Evolutionary conservation across 1,140 invertebrate genomes (phyloP), one percentile per base, ranked within the genome.

Genomic region (Ips typographus): DNA sequence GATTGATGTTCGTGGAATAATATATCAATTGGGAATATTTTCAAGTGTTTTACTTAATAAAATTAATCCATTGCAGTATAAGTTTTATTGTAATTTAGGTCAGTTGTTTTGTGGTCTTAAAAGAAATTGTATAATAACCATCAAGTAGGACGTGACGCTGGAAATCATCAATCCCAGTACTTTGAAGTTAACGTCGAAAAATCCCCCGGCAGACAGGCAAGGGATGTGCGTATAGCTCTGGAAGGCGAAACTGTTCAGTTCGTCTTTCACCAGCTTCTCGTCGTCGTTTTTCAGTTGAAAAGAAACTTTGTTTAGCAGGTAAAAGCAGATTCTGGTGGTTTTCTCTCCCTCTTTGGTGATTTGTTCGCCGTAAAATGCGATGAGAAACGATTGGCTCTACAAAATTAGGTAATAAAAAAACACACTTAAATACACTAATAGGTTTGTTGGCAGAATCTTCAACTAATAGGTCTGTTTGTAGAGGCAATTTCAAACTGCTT

Each of bases 61-160:
- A 22, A 22, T 22, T 22, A 22, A 22, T 22, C 22, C 0, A 22
- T 22, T 22, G 22, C 22, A 22, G 22, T 22, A 22, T 22, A 22
- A 22, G 22, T 22, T 22, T 22, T 22, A 49, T 49, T 22, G 44
- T 49, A 3, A 8, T 49, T 49, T 8, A 49, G 1, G 2, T 49
- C 44, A 49, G 22, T 49, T 49, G 22, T n/a, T 65, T 59, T 69
- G 58, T 22, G 40, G 51, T 36, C 67, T 22, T 52, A 70, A 65
- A 4, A 70, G 44, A 52, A 70, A 70, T 40, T 70, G 68, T 53
- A 65, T 70, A 43, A 70, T 70, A 40, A 71, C 69, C 63, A 71
- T 71, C 36, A 71, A 42, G 57, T 71, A 71, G 2, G 69, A 71
- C 40, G 69, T 71, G 0, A 71, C 47, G 42, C 63, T 71, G 40